Evolutionary conservation across 2,797 vertebrate genomes (phyloP).

Genomic region (Myotis daubentonii): DNA sequence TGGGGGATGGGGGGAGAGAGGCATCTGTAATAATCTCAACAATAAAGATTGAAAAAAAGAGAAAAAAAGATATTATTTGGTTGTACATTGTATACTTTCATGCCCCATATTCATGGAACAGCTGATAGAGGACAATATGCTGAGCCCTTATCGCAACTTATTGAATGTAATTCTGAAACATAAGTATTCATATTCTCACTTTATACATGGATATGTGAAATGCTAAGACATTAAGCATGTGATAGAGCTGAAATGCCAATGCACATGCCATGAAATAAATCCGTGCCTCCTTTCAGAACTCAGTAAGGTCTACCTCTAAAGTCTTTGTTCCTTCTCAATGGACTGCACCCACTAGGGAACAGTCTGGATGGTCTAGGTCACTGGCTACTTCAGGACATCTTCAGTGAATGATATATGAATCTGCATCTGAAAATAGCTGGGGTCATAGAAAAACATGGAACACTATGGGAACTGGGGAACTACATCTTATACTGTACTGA

Average conservation of each 20-base stretch:
- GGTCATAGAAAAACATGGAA: background rate
- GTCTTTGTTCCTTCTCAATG: background rate
- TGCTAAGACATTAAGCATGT: background rate
- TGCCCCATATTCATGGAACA: background rate
- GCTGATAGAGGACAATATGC: background rate
- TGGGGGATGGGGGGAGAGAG: too few species aligned
- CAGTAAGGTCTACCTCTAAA: background rate
- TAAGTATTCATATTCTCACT: background rate
- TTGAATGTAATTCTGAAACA: background rate
- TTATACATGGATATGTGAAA: background rate
- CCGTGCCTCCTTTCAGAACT: background rate
- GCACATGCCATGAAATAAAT: background rate
- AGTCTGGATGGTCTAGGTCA: background rate
- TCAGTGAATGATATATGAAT: background rate
- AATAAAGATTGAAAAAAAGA: too few species aligned
- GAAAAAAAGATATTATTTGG: background rate
- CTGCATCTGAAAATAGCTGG: background rate
- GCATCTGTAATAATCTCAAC: too few species aligned
- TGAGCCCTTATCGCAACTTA: background rate
- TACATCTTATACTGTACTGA: background rate
- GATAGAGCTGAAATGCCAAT: background rate
- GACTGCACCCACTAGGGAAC: background rate
- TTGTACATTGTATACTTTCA: background rate
- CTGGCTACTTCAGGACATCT: background rate
- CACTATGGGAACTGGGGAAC: background rate